Evolutionary conservation across 2,888 invertebrate species (phyloP), one percentile per base, ranked within the genome.

Genomic region (Stegana nigrithorax): DNA sequence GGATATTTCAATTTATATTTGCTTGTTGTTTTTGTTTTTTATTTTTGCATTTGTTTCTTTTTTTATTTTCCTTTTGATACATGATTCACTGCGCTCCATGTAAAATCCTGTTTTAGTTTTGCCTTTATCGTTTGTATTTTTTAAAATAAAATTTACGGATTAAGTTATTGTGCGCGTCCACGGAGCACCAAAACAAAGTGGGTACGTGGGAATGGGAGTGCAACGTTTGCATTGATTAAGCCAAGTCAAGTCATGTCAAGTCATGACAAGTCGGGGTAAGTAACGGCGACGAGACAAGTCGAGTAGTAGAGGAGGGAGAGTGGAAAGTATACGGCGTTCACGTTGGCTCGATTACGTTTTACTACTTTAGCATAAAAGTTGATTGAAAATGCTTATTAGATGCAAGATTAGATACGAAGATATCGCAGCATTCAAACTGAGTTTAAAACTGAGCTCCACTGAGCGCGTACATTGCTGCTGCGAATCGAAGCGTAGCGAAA

Each of bases 331-430:
- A 26, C 14, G 56, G 60, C 44, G 67, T 63, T 27, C 67, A 62
- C 59, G 68, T 68, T 55, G 68, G 72, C 77, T 73, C 77, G 80
- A 80, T 77, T 81, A 74, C 70, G 71, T 72, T 82, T 83, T 83
- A 78, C 73, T 78, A 67, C 76, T 68, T 65, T 66, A 73, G 67
- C 81, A 83, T 82, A 82, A 82, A 82, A 82, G 80, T 81, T 83
- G 83, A 82, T 82, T 82, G 82, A 83, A 82, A 82, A 82, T 82
- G 83, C 83, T 82, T 82, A 83, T 82, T 83, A 82, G 83, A 82
- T 83, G 78, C 82, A 80, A 83, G 82, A 83, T 83, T 81, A 83
- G 83, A 83, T 83, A 74, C 70, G 72, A 73, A 57, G 60, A 65
- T 70, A 68, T 71, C 70, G 67, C 10, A 29, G 29, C 29, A 29